Evolutionary conservation across 1,140 invertebrate genomes (phyloP), one percentile per base, ranked within the genome.

Genomic region (Platyura marginata): DNA sequence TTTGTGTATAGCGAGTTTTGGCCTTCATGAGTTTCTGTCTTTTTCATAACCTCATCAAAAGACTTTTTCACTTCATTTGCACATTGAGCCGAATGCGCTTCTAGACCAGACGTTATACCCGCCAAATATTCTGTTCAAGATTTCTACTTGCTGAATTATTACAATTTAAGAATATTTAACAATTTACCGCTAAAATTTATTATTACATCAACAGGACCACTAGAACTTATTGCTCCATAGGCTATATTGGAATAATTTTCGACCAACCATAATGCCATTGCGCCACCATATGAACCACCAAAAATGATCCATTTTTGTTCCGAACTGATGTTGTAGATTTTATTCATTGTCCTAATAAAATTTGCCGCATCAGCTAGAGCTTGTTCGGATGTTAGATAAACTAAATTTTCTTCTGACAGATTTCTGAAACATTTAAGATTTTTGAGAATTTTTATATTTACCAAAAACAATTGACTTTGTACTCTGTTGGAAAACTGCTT

Each of bases 231-330:
- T 29, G 89, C 74, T 3, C 77, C 83, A 59, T 85, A 65, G 2
- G 92, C 76, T 6, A 94, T 64, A 66, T 94, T 79, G 2, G 91
- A 88, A 64, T 92, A 95, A 61, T 93, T 94, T 6, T 77, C 56
- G 41, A 91, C 65, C 39, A 85, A 67, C 90, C 90, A 95, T 8
- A 89, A 89, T n/a, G 88, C 83, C 35, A 95, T 61, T 2, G 81
- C 82, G 37, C 90, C 91, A 3, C 88, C 79, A 63, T 96, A 96
- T 1, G 87, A 92, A 2, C 91, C 90, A 22, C 92, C 91, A 62
- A 95, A 93, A 2, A 77, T 75, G 44, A 96, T 78, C 83, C 87
- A 92, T 65, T 87, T 89, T n/a, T 73, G 72, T 15, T 66, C 55
- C 9, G 56, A 53, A 0, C 63, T 60, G 33, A 90, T 61, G 21